phyloP scores from a whole-genome alignment of 2,888 invertebrate species.

The Drosophila multiciliata region DNA sequence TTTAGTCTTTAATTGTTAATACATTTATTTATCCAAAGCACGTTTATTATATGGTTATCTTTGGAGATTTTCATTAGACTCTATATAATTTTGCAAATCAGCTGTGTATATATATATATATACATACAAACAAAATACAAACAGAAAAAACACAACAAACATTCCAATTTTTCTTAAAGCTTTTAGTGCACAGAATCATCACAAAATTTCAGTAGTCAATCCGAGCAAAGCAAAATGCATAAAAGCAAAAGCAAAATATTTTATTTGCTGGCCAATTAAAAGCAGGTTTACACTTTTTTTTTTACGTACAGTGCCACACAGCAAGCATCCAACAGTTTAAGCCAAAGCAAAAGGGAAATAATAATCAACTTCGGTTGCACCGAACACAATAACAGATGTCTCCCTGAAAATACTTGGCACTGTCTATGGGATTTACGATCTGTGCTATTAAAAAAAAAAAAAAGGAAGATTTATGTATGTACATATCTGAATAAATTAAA shows the following conservation, averaged over 20 bases:
- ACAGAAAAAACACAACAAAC: conserved; percentile 4
- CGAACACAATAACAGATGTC: conserved; percentile 1
- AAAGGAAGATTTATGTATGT: neutral
- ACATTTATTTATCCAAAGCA: conserved; percentile 46
- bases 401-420: neutral
- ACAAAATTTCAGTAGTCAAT: conserved; percentile 25
- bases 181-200: conserved; percentile 29
- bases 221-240: conserved; percentile 1
- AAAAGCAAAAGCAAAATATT: neutral
- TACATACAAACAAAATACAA: neutral
- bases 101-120: conserved; percentile 21
- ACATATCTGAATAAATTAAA: neutral
- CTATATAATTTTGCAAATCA: conserved; percentile 29
- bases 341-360: conserved; percentile 6
- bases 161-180: conserved; percentile 42
- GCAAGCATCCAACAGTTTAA: conserved; percentile 48
- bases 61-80: conserved; percentile 13
- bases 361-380: conserved; percentile 4
- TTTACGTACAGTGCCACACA: conserved; percentile 31
- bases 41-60: conserved; percentile 22
- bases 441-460: neutral
- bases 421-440: neutral
- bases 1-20: conserved; percentile 53
- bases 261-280: conserved; percentile 39
- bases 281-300: neutral